Conservation (phyloP, 2,113 vertebrate genomes). For the Gymnocephalus cernua region DNA sequence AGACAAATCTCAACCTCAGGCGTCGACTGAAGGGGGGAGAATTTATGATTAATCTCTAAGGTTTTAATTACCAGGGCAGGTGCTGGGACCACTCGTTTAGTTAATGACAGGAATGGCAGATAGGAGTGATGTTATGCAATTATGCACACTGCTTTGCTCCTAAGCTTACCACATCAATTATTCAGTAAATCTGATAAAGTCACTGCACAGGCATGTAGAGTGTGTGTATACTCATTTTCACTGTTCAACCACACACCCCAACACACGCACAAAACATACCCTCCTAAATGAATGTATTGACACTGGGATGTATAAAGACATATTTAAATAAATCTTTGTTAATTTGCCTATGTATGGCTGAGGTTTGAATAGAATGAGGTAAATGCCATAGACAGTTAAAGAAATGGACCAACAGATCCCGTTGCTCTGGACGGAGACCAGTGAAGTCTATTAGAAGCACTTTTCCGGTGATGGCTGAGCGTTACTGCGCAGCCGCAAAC, state of each 20-base stretch:
- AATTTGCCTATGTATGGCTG: slow-evolving; percentile 34
- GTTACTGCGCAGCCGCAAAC: no score
- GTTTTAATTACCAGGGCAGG: slow-evolving; percentile 76
- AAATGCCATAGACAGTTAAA: no score
- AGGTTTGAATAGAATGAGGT: no score
- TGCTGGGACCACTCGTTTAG: slow-evolving; percentile 66
- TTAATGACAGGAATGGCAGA: slow-evolving; percentile 68
- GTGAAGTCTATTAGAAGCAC: no score
- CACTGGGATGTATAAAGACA: slow-evolving; percentile 40
- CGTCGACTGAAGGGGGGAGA: neutral
- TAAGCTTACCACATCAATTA: slow-evolving; percentile 66
- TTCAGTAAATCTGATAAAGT: slow-evolving; percentile 74
- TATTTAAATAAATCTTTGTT: slow-evolving; percentile 51
- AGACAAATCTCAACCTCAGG: slow-evolving; percentile 31
- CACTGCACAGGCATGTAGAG: slow-evolving; percentile 28
- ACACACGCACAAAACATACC: slow-evolving; percentile 19
- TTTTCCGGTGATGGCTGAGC: no score
- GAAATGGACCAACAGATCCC: no score
- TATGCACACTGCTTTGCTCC: slow-evolving; percentile 64
- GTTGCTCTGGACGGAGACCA: no score
- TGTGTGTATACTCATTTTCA: slow-evolving; percentile 20
- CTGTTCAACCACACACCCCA: slow-evolving; percentile 26
- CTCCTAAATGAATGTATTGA: slow-evolving; percentile 21
- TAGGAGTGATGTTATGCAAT: slow-evolving; percentile 70
- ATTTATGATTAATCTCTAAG: slow-evolving; percentile 70